phyloP scores from a whole-genome alignment of 2,797 vertebrate genomes.

The Sphenopsis melanotis region DNA sequence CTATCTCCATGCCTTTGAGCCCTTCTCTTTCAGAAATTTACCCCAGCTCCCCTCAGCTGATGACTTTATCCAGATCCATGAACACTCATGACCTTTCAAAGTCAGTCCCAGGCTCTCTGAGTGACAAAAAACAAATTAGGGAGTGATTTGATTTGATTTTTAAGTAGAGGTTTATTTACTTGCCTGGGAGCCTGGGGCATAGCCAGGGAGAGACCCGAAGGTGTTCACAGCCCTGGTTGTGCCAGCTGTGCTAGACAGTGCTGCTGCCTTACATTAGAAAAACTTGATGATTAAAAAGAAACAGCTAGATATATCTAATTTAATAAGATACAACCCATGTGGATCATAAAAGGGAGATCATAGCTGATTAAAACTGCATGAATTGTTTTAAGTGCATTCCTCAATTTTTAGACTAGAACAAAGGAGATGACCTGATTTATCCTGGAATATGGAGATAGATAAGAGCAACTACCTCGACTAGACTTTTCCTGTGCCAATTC shows the following conservation, averaged over 20 bases:
- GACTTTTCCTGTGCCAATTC: constrained; percentile 57
- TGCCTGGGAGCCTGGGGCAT: neutral
- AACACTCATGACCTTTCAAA: neutral
- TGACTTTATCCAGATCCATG: neutral
- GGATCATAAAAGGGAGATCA: constrained; percentile 68
- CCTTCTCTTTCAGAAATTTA: neutral
- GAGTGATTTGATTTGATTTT: neutral
- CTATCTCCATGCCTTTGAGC: neutral
- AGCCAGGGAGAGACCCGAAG: constrained; percentile 2
- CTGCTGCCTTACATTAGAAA: constrained; percentile 40
- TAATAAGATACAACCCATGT: constrained; percentile 65
- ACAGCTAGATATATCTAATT: constrained; percentile 58
- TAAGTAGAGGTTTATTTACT: neutral
- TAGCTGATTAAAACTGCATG: constrained; percentile 67
- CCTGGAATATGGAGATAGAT: constrained; percentile 59
- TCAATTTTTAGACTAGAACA: constrained; percentile 64
- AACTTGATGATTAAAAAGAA: constrained; percentile 60
- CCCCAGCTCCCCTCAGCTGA: neutral
- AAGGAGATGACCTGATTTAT: constrained; percentile 69
- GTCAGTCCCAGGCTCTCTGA: neutral
- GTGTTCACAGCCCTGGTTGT: neutral
- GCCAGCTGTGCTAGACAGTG: constrained; percentile 31
- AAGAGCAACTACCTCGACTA: constrained; percentile 62
- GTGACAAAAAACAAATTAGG: neutral
- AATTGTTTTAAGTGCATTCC: constrained; percentile 69